Conservation (phyloP, 2,888 invertebrate genomes). For the Rotaria sp. region DNA sequence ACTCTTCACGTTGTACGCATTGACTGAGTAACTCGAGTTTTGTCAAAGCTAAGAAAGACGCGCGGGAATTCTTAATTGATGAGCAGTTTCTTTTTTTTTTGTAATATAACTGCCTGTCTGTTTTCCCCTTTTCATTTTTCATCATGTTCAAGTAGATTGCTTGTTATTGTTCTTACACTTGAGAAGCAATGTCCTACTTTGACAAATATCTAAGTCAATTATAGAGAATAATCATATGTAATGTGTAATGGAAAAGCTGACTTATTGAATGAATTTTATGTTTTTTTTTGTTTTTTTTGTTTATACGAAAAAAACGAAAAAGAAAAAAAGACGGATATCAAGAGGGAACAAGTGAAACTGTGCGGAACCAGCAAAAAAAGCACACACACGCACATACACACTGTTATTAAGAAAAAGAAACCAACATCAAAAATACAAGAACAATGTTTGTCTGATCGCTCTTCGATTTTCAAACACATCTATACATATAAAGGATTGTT, state of each 20-base stretch:
- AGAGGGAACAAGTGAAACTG: constrained; percentile 2
- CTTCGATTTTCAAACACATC: background rate
- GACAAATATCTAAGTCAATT: background rate
- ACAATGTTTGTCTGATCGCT: background rate
- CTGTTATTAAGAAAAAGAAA: background rate
- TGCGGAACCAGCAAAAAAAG: background rate
- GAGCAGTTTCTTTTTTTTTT: background rate
- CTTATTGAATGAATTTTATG: background rate
- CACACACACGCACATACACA: background rate
- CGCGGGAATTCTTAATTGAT: background rate
- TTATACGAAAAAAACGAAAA: background rate
- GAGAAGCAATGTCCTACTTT: background rate
- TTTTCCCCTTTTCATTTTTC: background rate
- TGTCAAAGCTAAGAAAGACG: background rate
- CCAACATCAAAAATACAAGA: background rate
- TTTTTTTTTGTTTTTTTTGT: background rate
- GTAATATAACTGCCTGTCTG: background rate
- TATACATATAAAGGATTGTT: background rate
- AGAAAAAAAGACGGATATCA: background rate
- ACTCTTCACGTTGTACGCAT: background rate
- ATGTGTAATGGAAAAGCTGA: background rate
- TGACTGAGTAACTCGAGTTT: background rate
- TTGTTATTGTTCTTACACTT: background rate
- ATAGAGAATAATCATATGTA: background rate
- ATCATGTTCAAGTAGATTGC: background rate